Evolutionary conservation across 2,113 vertebrate genomes (phyloP).

Genomic region (Carassius gibelio): DNA sequence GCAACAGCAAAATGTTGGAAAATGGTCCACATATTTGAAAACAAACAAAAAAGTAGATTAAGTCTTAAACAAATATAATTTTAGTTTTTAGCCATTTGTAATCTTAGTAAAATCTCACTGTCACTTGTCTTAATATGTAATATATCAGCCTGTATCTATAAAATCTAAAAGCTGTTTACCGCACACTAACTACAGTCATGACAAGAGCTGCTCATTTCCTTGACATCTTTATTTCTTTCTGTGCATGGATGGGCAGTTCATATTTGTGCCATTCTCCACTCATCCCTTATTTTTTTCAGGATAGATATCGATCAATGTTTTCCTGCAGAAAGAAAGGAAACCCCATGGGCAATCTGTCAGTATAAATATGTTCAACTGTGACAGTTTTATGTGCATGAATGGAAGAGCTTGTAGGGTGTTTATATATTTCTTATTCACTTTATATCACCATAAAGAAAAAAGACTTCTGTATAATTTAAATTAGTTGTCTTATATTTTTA

Average conservation of each 20-base stretch:
- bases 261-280: slow-evolving; percentile 13
- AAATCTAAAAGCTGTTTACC: slow-evolving; percentile 11
- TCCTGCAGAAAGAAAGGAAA: slow-evolving; percentile 1
- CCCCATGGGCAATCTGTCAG: slow-evolving; percentile 30
- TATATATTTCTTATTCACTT: background rate
- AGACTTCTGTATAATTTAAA: background rate
- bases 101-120: too few species aligned
- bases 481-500: background rate
- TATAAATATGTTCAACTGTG: slow-evolving; percentile 31
- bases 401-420: background rate
- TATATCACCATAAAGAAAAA: background rate
- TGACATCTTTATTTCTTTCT: slow-evolving; percentile 14
- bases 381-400: slow-evolving; percentile 18
- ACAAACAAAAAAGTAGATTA: too few species aligned
- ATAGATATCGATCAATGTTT: slow-evolving; percentile 30
- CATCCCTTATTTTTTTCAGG: slow-evolving; percentile 7
- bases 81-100: too few species aligned
- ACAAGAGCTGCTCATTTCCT: slow-evolving; percentile 8
- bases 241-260: slow-evolving; percentile 21
- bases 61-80: too few species aligned
- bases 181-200: slow-evolving; percentile 2
- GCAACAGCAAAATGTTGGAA: background rate
- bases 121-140: background rate
- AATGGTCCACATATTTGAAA: background rate
- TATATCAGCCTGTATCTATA: background rate